phyloP scores from a whole-genome alignment of 2,888 invertebrate genomes.

The Drosophila seclusa region DNA sequence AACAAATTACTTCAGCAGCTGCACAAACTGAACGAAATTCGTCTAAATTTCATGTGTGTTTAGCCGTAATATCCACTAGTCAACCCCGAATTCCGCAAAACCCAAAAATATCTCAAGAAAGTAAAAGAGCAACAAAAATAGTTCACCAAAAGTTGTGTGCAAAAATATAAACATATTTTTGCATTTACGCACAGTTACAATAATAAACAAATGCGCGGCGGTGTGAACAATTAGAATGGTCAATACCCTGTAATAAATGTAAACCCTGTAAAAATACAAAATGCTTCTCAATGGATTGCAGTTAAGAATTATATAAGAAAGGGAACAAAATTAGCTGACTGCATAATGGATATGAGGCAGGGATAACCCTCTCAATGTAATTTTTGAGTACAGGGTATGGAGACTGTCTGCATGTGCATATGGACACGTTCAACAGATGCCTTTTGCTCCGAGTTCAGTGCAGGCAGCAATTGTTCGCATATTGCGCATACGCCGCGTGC shows the following conservation, averaged over 20 bases:
- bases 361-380: background rate
- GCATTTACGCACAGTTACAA: slow-evolving; percentile 44
- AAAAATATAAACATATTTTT: slow-evolving; percentile 49
- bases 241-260: slow-evolving; percentile 20
- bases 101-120: slow-evolving; percentile 38
- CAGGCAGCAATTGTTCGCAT: slow-evolving; percentile 23
- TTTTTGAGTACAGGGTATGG: slow-evolving; percentile 25
- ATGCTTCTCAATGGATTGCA: background rate
- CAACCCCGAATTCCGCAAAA: slow-evolving; percentile 11
- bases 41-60: slow-evolving; percentile 18
- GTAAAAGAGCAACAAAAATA: background rate
- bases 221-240: background rate
- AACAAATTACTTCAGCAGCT: slow-evolving; percentile 57
- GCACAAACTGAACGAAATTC: slow-evolving; percentile 27
- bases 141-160: slow-evolving; percentile 11
- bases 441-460: slow-evolving; percentile 18
- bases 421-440: slow-evolving; percentile 1
- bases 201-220: slow-evolving; percentile 6
- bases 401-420: background rate
- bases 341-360: background rate
- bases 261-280: background rate
- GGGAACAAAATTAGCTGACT: background rate
- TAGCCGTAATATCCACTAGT: slow-evolving; percentile 17
- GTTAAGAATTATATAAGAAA: background rate
- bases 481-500: slow-evolving; percentile 59